A percentile compares a stretch with the other conserved stretches of the same genome.
Evolutionary conservation across 1,140 invertebrate species (phyloP).

Genomic region (Aphaenogaster floridana): DNA sequence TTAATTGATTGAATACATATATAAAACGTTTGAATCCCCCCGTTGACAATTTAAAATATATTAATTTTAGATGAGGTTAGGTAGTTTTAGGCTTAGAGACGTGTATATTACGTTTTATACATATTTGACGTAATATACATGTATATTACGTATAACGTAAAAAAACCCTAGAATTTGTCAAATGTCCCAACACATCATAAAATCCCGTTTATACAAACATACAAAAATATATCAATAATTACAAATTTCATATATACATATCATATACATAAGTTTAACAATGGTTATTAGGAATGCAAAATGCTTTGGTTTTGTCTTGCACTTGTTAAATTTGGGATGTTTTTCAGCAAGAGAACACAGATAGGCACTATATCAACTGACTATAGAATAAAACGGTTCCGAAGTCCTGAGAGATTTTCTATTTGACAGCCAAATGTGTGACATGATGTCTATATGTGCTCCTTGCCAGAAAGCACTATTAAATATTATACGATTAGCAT

Average conservation of each 20-base stretch:
- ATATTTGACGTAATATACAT: too few species aligned
- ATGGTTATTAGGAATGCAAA: conserved; percentile 15
- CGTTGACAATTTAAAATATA: too few species aligned
- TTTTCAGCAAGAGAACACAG: neutral
- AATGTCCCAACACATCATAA: neutral
- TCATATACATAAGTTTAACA: neutral
- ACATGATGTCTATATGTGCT: neutral
- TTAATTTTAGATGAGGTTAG: too few species aligned
- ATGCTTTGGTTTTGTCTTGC: neutral
- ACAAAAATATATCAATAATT: neutral
- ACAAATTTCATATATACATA: neutral
- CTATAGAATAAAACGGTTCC: neutral
- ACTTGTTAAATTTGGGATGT: neutral
- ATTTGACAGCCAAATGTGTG: neutral
- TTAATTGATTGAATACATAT: too few species aligned
- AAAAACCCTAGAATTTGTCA: too few species aligned
- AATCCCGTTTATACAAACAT: neutral
- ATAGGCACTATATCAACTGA: neutral
- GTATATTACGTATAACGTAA: too few species aligned
- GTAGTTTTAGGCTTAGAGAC: too few species aligned
- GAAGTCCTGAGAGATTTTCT: neutral
- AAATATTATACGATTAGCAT: neutral
- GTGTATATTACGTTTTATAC: too few species aligned
- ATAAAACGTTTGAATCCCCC: too few species aligned
- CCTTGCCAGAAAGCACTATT: neutral